Evolutionary conservation across 2,113 vertebrate genomes (phyloP).

Genomic region (Fregetta grallaria): DNA sequence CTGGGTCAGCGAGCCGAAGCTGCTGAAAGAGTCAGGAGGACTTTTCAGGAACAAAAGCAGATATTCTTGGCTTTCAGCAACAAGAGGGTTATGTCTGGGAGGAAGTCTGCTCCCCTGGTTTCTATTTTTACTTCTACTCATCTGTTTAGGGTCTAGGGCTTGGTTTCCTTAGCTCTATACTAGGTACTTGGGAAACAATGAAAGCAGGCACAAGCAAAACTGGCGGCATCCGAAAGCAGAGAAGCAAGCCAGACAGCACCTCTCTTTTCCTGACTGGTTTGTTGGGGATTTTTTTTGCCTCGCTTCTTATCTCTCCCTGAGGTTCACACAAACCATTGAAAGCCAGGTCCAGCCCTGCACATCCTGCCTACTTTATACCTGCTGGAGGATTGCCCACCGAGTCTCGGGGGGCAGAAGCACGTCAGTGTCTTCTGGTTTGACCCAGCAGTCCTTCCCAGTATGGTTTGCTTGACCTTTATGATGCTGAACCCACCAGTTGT

Average conservation of each 20-base stretch:
- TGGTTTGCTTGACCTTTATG: not conserved
- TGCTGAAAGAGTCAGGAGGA: not conserved
- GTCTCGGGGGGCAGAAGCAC: not conserved
- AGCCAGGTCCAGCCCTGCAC: not conserved
- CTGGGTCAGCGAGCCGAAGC: not conserved
- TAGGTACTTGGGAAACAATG: not conserved
- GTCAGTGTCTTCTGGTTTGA: not conserved
- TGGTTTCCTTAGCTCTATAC: constrained; percentile 22
- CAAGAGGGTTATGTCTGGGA: not conserved
- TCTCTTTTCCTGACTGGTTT: not conserved
- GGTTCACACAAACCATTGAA: not conserved
- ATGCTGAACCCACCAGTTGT: not conserved
- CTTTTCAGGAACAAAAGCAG: not conserved
- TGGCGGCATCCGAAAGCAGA: not conserved
- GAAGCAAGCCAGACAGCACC: not conserved
- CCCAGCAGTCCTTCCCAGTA: not conserved
- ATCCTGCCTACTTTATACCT: not conserved
- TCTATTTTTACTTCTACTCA: constrained; percentile 21
- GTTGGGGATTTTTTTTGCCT: not conserved
- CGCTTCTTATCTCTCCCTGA: not conserved
- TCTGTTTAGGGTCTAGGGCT: not conserved
- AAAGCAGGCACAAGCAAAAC: not conserved
- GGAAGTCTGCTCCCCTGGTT: constrained; percentile 28
- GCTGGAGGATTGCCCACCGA: not conserved
- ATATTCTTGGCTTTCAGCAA: not conserved